Conservation (phyloP, 1,140 invertebrate species). For the Caenorhabditis remanei region DNA sequence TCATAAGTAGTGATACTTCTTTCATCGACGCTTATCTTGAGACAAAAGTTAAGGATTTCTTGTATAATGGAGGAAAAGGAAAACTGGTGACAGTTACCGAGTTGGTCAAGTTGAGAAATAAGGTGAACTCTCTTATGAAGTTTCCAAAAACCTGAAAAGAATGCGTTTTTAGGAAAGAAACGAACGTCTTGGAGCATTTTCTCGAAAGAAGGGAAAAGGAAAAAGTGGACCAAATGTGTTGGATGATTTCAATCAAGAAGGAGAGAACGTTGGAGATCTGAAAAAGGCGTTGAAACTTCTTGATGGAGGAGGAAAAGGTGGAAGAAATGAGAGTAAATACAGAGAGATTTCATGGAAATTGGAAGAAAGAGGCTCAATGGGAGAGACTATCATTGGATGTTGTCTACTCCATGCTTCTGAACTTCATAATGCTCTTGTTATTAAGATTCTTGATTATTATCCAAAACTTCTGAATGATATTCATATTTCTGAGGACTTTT, state of each 20-base stretch:
- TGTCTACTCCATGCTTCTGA: slow-evolving; percentile 92
- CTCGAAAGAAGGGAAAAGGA: slow-evolving; percentile 77
- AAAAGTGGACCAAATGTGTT: slow-evolving; percentile 77
- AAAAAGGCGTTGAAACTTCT: slow-evolving; percentile 77
- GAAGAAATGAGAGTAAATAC: slow-evolving; percentile 81
- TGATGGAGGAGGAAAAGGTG: slow-evolving; percentile 80
- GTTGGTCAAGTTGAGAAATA: slow-evolving; percentile 75
- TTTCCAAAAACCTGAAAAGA: not conserved
- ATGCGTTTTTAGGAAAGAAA: slow-evolving; percentile 69
- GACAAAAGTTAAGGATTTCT: slow-evolving; percentile 69
- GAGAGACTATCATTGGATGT: slow-evolving; percentile 92
- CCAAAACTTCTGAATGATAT: slow-evolving; percentile 96
- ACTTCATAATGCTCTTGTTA: slow-evolving; percentile 91
- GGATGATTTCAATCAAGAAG: slow-evolving; percentile 77
- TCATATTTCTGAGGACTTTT: slow-evolving; percentile 95
- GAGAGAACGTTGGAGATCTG: slow-evolving; percentile 75
- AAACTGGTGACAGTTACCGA: slow-evolving; percentile 76
- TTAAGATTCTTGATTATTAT: slow-evolving; percentile 88
- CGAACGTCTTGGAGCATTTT: slow-evolving; percentile 74
- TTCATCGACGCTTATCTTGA: slow-evolving; percentile 74
- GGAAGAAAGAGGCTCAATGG: slow-evolving; percentile 89
- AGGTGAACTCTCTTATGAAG: slow-evolving; percentile 45
- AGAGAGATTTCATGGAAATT: slow-evolving; percentile 92
- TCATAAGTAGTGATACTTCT: slow-evolving; percentile 74
- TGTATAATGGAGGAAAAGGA: slow-evolving; percentile 77